These are phyloP conservation scores for Heptranchias perlo DNA, from an alignment of 2,113 vertebrate species.

Conservation along the genomic window DNA sequence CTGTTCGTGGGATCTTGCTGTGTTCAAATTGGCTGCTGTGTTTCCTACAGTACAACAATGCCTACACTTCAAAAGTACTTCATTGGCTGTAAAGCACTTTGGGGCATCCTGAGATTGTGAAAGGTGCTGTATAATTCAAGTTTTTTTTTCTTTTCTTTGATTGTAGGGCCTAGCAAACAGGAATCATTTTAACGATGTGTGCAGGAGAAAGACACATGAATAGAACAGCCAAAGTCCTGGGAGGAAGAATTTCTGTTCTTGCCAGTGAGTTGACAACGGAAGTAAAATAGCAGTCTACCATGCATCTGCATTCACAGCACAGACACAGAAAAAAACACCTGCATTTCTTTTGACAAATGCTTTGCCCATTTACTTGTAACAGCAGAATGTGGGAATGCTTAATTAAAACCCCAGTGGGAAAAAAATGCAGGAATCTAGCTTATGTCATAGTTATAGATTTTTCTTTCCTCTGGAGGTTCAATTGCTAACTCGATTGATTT, in stretches of 20 bases:
- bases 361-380: not conserved
- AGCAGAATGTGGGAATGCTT: not conserved
- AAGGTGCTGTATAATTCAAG: too few species aligned
- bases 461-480: not conserved
- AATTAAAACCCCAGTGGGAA: not conserved
- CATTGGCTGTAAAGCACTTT: too few species aligned
- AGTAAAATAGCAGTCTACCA: not conserved
- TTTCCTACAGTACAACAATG: too few species aligned
- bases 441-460: not conserved
- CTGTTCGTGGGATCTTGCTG: too few species aligned
- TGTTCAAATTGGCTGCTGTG: too few species aligned
- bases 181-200: not conserved
- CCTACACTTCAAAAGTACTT: too few species aligned
- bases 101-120: too few species aligned
- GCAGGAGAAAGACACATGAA: not conserved
- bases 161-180: not conserved
- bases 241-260: not conserved
- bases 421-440: not conserved
- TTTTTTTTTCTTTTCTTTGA: too few species aligned
- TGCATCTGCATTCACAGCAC: not conserved
- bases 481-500: not conserved
- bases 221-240: not conserved
- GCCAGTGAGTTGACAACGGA: not conserved
- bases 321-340: not conserved
- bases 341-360: not conserved